Base-by-base conservation (phyloP, 2,888 invertebrate species). In the Dryomyza anilis region DNA sequence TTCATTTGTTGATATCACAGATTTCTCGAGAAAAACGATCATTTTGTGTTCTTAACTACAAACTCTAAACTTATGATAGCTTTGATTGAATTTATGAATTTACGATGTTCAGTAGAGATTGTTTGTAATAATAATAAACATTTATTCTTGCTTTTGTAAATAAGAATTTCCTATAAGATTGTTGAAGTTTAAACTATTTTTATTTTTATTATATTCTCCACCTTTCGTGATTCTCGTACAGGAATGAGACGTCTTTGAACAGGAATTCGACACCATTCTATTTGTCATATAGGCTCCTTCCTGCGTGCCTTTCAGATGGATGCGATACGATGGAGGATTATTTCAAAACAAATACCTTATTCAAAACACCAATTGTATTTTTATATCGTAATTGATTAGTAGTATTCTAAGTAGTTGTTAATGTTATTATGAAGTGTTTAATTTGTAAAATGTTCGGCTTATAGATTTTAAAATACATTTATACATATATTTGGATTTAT, bases 1-100 rank as follows among this genome's bases (percentile, higher is more conserved):
- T 55, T 48, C 16, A 16, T 8, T 25, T 48, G n/a, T 50, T 50
- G 55, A 55, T 55, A 55, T 55, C 55, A 55, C 55, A 55, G 55
- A 36, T 55, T 55, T 33, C 48, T 55, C 55, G 33, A 55, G 55
- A 55, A 55, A 55, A 55, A 19, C 36, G 16, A 55, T 55, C 36
- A 55, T 55, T 55, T 21, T 36, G 36, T 55, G 21, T 55, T 21
- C 36, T 39, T 39, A 39, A 39, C 3, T 39, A 12, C n/a, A 12
- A 39, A 39, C 39, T 39, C 12, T 39, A 14, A 25, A 50, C 14
- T 48, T 27, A 50, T 50, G 10, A n/a, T 27, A 50, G 27, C 25
- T 10, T 50, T 50, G 27, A 27, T 25, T 50, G 25, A 25, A 50
- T 25, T 50, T n/a, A n/a, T 50, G 14, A 50, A 25, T 25, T 1